phyloP scores from a whole-genome alignment of 2,888 invertebrate genomes.

The Xylophagus ater region DNA sequence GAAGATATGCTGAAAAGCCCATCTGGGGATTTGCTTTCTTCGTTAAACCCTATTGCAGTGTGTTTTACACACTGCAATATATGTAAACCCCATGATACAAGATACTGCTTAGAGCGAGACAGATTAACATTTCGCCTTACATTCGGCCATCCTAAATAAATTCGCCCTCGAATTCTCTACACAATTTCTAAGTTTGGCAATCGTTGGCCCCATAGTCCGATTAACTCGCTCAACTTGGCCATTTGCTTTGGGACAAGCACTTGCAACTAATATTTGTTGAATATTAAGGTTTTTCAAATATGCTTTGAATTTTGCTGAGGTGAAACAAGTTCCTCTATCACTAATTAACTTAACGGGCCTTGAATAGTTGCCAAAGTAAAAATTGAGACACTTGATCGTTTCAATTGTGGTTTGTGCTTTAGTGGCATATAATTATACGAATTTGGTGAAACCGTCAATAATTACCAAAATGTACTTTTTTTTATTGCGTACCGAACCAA shows the following conservation, averaged over 20 bases:
- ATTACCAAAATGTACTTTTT: constrained; percentile 1
- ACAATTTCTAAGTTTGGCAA: too few relatives aligned
- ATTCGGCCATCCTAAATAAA: too few relatives aligned
- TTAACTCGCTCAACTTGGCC: constrained; percentile 7
- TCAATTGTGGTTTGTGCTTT: background rate
- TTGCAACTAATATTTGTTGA: constrained; percentile 1
- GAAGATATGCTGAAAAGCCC: too few relatives aligned
- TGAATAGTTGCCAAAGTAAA: background rate
- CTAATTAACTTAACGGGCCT: background rate
- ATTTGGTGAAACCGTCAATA: constrained; percentile 2
- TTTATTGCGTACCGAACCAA: background rate
- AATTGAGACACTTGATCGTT: constrained; percentile 3
- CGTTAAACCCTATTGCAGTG: too few relatives aligned
- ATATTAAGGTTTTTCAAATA: background rate
- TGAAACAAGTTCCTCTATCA: background rate
- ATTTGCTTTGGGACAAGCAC: constrained; percentile 1
- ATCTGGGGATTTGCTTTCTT: too few relatives aligned
- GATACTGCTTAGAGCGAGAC: too few relatives aligned
- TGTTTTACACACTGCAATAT: too few relatives aligned
- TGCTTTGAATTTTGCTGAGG: background rate
- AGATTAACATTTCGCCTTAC: too few relatives aligned
- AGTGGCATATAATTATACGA: constrained; percentile 1
- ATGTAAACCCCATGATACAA: too few relatives aligned
- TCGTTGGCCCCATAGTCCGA: background rate
- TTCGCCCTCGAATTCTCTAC: too few relatives aligned